A percentile compares a stretch with the other conserved stretches of the same genome.
Evolutionary conservation across 35 echinoderm and acorn worm species (phyloP).

Genomic region (Amphiura filiformis): DNA sequence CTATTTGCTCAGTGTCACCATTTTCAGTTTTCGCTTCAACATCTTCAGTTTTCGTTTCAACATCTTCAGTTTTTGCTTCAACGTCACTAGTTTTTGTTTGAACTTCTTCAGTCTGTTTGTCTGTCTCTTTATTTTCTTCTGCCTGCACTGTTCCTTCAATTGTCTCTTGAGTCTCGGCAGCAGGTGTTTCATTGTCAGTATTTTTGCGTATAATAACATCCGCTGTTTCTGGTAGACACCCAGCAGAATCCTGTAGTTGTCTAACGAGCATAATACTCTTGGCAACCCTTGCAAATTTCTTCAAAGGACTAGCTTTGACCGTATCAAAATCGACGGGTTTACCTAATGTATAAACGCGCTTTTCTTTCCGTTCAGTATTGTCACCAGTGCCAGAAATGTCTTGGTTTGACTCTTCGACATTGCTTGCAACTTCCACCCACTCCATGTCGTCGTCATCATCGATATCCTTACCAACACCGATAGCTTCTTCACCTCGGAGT

Average conservation of each 20-base stretch:
- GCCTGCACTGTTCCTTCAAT: not conserved
- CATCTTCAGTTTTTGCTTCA: too few relatives aligned
- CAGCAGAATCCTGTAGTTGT: slow-evolving; percentile 13
- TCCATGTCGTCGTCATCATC: slow-evolving; percentile 10
- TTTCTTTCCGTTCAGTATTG: not conserved
- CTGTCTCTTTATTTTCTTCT: not conserved
- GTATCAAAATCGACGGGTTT: slow-evolving; percentile 10
- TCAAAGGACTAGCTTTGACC: not conserved
- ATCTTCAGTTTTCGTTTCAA: too few relatives aligned
- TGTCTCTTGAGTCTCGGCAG: not conserved
- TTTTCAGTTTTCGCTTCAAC: too few relatives aligned
- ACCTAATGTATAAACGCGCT: not conserved
- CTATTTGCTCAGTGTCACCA: too few relatives aligned
- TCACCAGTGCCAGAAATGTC: too few relatives aligned
- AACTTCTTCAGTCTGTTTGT: not conserved
- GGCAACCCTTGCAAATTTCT: slow-evolving; percentile 33
- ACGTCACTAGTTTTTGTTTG: too few relatives aligned
- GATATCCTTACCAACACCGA: slow-evolving; percentile 7
- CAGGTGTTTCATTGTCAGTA: not conserved
- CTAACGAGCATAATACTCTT: slow-evolving; percentile 42
- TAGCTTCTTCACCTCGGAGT: not conserved
- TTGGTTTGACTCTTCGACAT: too few relatives aligned
- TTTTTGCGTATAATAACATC: not conserved
- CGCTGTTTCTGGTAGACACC: not conserved
- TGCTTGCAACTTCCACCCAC: slow-evolving; percentile 19